These are phyloP conservation scores for Rhyacophila brunnea DNA, from an alignment of 1,140 invertebrate species.

Conservation along the genomic window DNA sequence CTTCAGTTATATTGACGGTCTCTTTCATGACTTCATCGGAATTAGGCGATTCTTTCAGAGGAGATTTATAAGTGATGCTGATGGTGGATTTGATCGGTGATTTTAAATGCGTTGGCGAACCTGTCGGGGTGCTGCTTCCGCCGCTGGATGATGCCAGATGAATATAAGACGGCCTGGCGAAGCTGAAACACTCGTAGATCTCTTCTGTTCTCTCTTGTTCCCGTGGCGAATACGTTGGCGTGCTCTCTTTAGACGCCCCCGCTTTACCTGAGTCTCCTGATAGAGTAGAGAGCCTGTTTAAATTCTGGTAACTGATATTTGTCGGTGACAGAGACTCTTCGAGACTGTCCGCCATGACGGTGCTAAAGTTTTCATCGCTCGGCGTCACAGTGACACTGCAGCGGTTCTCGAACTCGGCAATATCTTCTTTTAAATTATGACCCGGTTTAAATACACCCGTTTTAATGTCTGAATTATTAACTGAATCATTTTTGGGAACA, in stretches of 20 bases:
- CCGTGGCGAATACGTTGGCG: conserved; percentile 57
- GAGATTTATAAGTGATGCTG: conserved; percentile 66
- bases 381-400: conserved; percentile 27
- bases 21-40: conserved; percentile 2
- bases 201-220: conserved; percentile 53
- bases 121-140: conserved; percentile 47
- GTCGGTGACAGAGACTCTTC: conserved; percentile 40
- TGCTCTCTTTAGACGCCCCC: conserved; percentile 51
- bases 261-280: conserved; percentile 45
- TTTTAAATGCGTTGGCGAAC: conserved; percentile 41
- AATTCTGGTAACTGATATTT: conserved; percentile 51
- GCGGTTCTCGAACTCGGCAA: conserved; percentile 12
- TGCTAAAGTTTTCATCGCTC: conserved; percentile 28
- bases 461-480: background rate
- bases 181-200: conserved; percentile 50
- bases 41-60: conserved; percentile 44
- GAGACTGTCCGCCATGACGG: conserved; percentile 23
- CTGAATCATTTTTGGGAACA: background rate
- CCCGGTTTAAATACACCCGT: background rate
- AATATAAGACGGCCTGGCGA: conserved; percentile 48
- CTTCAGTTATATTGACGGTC: conserved; percentile 12
- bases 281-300: conserved; percentile 48
- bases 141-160: conserved; percentile 49
- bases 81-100: conserved; percentile 65
- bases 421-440: background rate